Evolutionary conservation across 1,140 invertebrate species (phyloP), one percentile per base, ranked within the genome.

Genomic region (Danaus plexippus): DNA sequence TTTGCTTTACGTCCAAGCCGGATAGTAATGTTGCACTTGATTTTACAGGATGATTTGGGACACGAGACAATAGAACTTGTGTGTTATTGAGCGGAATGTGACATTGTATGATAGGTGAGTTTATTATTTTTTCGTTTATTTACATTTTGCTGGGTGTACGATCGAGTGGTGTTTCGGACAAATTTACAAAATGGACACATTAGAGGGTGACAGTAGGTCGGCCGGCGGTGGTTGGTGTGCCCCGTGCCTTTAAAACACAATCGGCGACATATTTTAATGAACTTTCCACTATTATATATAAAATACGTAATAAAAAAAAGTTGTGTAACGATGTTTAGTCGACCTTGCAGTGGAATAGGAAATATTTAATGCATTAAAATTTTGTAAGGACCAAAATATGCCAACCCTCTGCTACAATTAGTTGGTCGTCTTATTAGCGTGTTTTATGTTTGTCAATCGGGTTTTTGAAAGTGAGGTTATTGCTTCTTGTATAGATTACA

Each of bases 81-180:
- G 77, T 81, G 76, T 73, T 78, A 84, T 84, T 86, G 73, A 86
- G 78, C 81, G 85, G 83, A 87, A 87, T 87, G 85, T 87, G 85
- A 87, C 83, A 86, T 86, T 79, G 80, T 77, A 86, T 85, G 77
- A 83, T 77, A 87, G 83, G 85, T 87, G 62, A 79, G 85, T 81
- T 54, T 40, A 54, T 61, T 72, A 49, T 77, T 76, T 69, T 73
- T 69, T 63, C 57, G 71, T 86, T 87, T 85, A 85, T 87, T 87
- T 87, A 85, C 80, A 80, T 84, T 78, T 69, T 61, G 73, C 59
- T 59, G 59, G 57, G 64, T 69, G 68, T 71, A 51, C 60, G 60
- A 69, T 59, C 54, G 72, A 68, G 62, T 58, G 57, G 62, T 74
- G 67, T 75, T 73, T 60, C 60, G 59, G 65, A 76, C 77, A 32